A percentile compares a stretch with the other conserved stretches of the same genome.
Conservation (phyloP, 2,113 vertebrate genomes). For the Epinephelus lanceolatus region DNA sequence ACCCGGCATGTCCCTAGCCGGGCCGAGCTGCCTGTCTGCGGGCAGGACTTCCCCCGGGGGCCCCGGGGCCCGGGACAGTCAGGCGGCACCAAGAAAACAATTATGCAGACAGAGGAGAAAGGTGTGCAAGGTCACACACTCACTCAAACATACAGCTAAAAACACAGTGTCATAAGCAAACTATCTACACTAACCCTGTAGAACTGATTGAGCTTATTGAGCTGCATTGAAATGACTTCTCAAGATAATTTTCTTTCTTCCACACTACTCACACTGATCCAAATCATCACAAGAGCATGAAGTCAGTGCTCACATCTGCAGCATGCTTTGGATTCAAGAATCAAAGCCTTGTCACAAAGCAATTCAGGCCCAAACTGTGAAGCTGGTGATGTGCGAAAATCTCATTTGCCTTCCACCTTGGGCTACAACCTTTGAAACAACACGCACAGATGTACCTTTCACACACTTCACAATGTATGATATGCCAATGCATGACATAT, state of each 20-base stretch:
- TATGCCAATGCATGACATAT: constrained; percentile 17
- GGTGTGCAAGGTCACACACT: constrained; percentile 61
- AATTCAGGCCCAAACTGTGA: constrained; percentile 24
- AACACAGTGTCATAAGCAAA: neutral
- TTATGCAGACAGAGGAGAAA: constrained; percentile 70
- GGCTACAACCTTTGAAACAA: constrained; percentile 60
- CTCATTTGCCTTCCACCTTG: constrained; percentile 52
- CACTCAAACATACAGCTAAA: neutral
- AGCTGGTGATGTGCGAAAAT: constrained; percentile 49
- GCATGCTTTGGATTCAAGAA: constrained; percentile 17
- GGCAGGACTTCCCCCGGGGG: constrained; percentile 83
- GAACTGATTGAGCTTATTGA: constrained; percentile 1
- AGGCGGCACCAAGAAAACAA: constrained; percentile 83
- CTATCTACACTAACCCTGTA: neutral
- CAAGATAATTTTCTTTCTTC: neutral
- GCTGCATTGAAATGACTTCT: neutral
- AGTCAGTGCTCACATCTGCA: neutral
- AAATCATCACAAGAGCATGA: neutral
- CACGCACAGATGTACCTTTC: constrained; percentile 28
- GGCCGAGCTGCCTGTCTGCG: constrained; percentile 81
- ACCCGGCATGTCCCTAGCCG: constrained; percentile 82
- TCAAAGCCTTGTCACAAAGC: constrained; percentile 23
- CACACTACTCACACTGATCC: neutral
- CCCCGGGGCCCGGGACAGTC: constrained; percentile 74
- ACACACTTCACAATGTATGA: constrained; percentile 42